phyloP scores from a whole-genome alignment of 2,888 invertebrate species.

The Rotaria magnacalcarata region DNA sequence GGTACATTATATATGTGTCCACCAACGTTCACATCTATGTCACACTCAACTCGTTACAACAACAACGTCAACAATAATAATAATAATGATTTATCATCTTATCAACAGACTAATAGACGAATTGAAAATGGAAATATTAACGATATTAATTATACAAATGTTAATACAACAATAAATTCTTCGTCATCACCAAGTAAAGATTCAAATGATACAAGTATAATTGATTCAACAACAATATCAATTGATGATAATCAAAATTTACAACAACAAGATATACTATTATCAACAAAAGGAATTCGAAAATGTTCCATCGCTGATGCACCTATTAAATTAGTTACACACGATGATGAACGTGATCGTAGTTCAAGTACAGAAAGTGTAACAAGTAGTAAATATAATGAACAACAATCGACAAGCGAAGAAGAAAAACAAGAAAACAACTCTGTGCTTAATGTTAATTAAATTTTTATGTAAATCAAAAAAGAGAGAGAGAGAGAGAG shows the following conservation, averaged over 20 bases:
- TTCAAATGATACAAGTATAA: background rate
- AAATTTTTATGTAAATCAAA: background rate
- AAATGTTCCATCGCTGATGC: background rate
- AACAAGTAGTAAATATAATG: background rate
- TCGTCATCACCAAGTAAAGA: background rate
- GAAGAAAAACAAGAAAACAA: background rate
- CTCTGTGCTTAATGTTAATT: background rate
- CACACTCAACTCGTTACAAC: background rate
- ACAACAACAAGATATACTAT: background rate
- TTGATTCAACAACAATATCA: background rate
- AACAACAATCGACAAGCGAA: background rate
- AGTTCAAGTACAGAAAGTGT: background rate
- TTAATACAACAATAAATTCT: background rate
- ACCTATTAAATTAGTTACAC: background rate
- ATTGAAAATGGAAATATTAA: background rate
- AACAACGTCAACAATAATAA: background rate
- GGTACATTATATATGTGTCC: slow-evolving; percentile 13
- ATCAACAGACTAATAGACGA: background rate
- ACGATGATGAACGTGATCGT: background rate
- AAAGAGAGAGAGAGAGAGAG: background rate
- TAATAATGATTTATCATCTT: background rate
- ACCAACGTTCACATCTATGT: background rate
- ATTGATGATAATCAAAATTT: slow-evolving; percentile 10
- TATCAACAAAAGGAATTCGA: background rate
- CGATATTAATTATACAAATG: background rate